Evolutionary conservation across 2,888 invertebrate genomes (phyloP).

Genomic region (Andricus curvator): DNA sequence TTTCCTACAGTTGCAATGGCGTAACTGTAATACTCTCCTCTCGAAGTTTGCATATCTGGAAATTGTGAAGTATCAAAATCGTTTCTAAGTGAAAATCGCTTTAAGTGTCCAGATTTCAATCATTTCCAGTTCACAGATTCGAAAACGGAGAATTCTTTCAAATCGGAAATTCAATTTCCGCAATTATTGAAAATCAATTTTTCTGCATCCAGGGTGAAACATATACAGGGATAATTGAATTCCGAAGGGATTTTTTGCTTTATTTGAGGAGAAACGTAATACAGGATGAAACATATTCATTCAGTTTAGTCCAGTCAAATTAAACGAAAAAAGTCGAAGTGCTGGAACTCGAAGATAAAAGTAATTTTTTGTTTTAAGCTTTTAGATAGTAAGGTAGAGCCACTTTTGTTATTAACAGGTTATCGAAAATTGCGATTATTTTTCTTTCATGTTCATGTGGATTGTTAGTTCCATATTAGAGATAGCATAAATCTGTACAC

Average conservation of each 20-base stretch:
- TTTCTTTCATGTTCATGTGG: too few species aligned
- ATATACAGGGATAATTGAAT: background rate
- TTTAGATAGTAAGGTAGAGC: too few species aligned
- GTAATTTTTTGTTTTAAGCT: too few species aligned
- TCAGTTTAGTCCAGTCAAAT: too few species aligned
- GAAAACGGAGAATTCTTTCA: constrained; percentile 17
- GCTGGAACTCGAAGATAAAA: too few species aligned
- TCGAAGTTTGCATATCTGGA: background rate
- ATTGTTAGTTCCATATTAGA: too few species aligned
- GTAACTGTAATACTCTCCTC: background rate
- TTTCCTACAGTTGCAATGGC: background rate
- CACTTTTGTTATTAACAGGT: too few species aligned
- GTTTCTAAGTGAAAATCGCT: background rate
- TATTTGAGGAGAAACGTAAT: too few species aligned
- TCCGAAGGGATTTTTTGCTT: background rate
- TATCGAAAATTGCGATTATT: too few species aligned
- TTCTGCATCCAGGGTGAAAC: background rate
- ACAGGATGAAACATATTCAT: too few species aligned
- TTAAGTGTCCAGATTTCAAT: background rate
- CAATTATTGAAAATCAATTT: constrained; percentile 21
- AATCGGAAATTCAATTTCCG: constrained; percentile 23
- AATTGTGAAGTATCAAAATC: constrained; percentile 3
- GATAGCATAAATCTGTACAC: too few species aligned
- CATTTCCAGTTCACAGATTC: background rate
- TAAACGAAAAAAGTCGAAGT: too few species aligned